Evolutionary conservation across 2,888 invertebrate species (phyloP).

Genomic region (Phragmatobia fuliginosa): DNA sequence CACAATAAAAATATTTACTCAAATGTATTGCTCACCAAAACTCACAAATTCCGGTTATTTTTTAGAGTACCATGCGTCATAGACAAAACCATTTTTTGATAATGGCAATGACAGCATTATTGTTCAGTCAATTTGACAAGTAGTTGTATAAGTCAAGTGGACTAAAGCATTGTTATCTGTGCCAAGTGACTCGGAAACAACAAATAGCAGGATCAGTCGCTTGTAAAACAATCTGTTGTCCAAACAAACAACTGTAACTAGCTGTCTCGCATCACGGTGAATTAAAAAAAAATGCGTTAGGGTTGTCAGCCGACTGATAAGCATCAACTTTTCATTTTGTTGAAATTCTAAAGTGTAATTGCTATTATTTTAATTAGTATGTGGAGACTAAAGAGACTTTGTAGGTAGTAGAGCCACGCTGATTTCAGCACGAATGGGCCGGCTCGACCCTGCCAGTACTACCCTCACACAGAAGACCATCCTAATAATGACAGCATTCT

Average conservation of each 20-base stretch:
- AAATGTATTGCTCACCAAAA: neutral
- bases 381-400: no score
- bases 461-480: no score
- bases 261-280: conserved; percentile 51
- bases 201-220: conserved; percentile 45
- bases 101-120: neutral
- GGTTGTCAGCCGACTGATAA: conserved; percentile 53
- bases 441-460: no score
- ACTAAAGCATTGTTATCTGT: conserved; percentile 16
- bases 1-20: no score
- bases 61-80: neutral
- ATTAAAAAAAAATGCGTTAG: conserved; percentile 59
- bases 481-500: no score
- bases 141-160: conserved; percentile 5
- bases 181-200: conserved; percentile 46
- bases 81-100: neutral
- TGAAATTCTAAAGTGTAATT: neutral
- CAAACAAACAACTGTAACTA: conserved; percentile 69
- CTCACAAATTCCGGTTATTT: neutral
- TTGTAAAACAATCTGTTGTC: conserved; percentile 73
- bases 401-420: no score
- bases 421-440: no score
- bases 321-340: neutral
- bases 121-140: conserved; percentile 14
- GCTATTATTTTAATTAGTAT: neutral